These are phyloP conservation scores for Crenuchus spilurus DNA, from an alignment of 2,797 vertebrate species.

Conservation along the genomic window DNA sequence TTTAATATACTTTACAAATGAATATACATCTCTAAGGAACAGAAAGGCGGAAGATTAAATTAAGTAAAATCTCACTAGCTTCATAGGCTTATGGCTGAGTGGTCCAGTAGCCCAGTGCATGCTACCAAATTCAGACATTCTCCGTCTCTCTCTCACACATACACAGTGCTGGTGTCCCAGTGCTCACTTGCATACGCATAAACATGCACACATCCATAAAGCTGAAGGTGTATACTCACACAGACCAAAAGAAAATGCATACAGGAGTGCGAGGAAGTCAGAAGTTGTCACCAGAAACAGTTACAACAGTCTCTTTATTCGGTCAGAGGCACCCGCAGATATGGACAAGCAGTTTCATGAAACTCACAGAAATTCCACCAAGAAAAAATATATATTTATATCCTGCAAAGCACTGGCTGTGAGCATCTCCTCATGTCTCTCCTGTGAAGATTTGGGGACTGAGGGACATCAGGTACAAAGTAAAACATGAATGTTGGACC, in stretches of 20 bases:
- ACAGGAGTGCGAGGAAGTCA: constrained; percentile 30
- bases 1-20: constrained; percentile 58
- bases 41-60: constrained; percentile 19
- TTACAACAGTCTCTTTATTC: constrained; percentile 18
- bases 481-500: neutral
- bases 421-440: neutral
- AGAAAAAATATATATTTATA: neutral
- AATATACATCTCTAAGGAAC: constrained; percentile 50
- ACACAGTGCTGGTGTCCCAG: constrained; percentile 24
- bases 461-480: constrained; percentile 10
- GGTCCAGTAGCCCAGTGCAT: constrained; percentile 51
- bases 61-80: constrained; percentile 38
- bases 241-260: constrained; percentile 18
- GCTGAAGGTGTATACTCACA: constrained; percentile 28
- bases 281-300: neutral
- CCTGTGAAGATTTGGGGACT: neutral
- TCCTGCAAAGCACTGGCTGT: neutral
- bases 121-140: constrained; percentile 48
- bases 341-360: neutral
- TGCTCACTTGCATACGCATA: neutral
- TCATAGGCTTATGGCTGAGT: constrained; percentile 47
- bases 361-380: neutral
- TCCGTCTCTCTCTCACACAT: neutral
- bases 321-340: constrained; percentile 8
- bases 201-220: constrained; percentile 38